These are phyloP conservation scores for Enteromius unitaeniatus DNA, from an alignment of 2,797 vertebrate genomes.

Conservation along the genomic window DNA sequence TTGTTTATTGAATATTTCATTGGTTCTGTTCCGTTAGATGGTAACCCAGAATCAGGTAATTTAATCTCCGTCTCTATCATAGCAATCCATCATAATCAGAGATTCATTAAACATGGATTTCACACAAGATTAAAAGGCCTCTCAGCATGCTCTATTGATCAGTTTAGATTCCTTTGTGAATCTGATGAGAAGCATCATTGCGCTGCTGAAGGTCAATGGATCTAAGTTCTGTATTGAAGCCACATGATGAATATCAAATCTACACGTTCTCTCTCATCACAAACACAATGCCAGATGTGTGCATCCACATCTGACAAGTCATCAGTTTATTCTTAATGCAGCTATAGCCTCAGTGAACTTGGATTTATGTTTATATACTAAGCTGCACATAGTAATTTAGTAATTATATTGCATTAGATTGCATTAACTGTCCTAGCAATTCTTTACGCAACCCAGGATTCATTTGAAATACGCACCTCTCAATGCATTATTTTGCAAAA, in stretches of 20 bases:
- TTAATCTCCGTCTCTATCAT: constrained; percentile 32
- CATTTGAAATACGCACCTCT: no score
- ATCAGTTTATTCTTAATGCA: background rate
- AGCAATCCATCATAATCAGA: constrained; percentile 28
- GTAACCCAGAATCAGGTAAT: constrained; percentile 28
- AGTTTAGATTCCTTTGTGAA: constrained; percentile 21
- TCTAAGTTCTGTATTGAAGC: background rate
- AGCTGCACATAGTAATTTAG: no score
- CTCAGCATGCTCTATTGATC: constrained; percentile 37
- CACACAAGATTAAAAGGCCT: constrained; percentile 34
- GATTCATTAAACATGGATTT: constrained; percentile 43
- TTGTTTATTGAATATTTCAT: constrained; percentile 39
- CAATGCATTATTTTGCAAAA: no score
- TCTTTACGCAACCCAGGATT: no score
- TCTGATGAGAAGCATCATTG: constrained; percentile 15
- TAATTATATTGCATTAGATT: background rate
- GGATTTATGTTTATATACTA: background rate
- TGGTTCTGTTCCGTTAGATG: constrained; percentile 13
- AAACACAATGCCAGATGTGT: constrained; percentile 1
- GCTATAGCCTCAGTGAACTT: background rate
- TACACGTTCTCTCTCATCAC: background rate
- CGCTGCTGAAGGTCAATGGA: background rate
- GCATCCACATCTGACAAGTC: background rate
- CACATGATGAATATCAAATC: background rate
- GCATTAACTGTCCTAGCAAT: background rate